Percentiles rank a stretch among this genome's conserved stretches.
These are phyloP conservation scores for Drosophila paulistorum DNA, from an alignment of 1,140 invertebrate genomes.

Conservation along the genomic window DNA sequence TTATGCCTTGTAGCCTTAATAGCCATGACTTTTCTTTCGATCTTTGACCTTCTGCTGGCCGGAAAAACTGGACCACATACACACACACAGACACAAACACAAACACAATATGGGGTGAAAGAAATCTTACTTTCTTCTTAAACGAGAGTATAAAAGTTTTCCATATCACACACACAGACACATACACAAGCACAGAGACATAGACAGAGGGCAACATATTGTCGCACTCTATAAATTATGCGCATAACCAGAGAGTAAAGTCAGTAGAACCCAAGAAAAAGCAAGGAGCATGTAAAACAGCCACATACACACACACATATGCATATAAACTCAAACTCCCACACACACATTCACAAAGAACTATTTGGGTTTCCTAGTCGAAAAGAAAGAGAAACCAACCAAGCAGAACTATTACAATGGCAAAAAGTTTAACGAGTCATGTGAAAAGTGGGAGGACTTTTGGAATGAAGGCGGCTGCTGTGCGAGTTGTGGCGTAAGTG, in stretches of 20 bases:
- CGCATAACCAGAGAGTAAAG: slow-evolving; percentile 64
- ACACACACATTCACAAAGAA: slow-evolving; percentile 13
- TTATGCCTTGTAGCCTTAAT: slow-evolving; percentile 25
- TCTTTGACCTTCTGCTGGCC: slow-evolving; percentile 28
- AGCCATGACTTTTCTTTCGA: slow-evolving; percentile 48
- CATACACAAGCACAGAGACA: slow-evolving; percentile 13
- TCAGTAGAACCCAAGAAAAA: slow-evolving; percentile 19
- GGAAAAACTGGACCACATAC: slow-evolving; percentile 44
- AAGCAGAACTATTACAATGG: slow-evolving; percentile 78
- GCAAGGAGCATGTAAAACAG: slow-evolving; percentile 54
- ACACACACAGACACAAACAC: slow-evolving; percentile 15
- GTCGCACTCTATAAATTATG: slow-evolving; percentile 80
- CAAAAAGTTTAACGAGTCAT: slow-evolving; percentile 79
- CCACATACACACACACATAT: slow-evolving; percentile 21
- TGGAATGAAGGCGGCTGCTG: slow-evolving; percentile 5
- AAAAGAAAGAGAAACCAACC: slow-evolving; percentile 69
- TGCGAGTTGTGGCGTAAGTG: neutral
- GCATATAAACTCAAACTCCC: slow-evolving; percentile 16
- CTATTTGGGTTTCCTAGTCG: slow-evolving; percentile 31
- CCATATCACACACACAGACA: slow-evolving; percentile 4
- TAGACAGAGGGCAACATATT: slow-evolving; percentile 70
- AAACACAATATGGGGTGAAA: slow-evolving; percentile 39
- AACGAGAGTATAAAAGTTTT: slow-evolving; percentile 60
- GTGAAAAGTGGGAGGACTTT: slow-evolving; percentile 38
- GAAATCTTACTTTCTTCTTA: slow-evolving; percentile 70